Evolutionary conservation across 2,888 invertebrate genomes (phyloP).

Genomic region (Elmis aenea): DNA sequence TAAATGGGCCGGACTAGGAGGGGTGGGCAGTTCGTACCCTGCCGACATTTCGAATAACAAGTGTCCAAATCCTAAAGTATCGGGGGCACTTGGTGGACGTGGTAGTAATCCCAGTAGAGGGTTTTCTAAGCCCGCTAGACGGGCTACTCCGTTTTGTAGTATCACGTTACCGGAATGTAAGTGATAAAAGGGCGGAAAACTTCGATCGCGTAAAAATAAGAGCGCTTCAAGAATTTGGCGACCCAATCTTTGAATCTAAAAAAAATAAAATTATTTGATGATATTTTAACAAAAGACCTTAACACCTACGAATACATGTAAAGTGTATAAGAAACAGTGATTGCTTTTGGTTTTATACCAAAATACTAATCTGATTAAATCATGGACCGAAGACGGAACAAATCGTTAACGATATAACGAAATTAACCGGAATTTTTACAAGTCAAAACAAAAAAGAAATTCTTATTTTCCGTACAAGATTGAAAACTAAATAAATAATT

Average conservation of each 20-base stretch:
- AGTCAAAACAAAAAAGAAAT: too few species aligned
- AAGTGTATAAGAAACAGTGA: background rate
- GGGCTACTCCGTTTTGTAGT: slow-evolving; percentile 86
- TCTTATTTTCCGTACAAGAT: too few species aligned
- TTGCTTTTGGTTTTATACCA: background rate
- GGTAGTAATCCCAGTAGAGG: slow-evolving; percentile 72
- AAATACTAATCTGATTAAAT: background rate
- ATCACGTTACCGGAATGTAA: slow-evolving; percentile 88
- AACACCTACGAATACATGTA: background rate
- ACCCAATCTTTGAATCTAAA: slow-evolving; percentile 80
- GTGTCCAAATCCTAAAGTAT: slow-evolving; percentile 73
- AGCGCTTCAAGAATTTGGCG: slow-evolving; percentile 84
- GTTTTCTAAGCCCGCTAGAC: slow-evolving; percentile 84
- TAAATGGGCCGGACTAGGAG: slow-evolving; percentile 70
- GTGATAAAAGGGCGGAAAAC: slow-evolving; percentile 82
- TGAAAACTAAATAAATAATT: too few species aligned
- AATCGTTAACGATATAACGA: too few species aligned
- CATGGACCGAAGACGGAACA: background rate
- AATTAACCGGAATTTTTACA: too few species aligned
- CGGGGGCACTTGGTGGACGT: slow-evolving; percentile 52
- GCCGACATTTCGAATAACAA: slow-evolving; percentile 90
- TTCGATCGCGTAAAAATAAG: slow-evolving; percentile 78
- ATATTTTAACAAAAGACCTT: background rate
- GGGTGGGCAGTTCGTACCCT: slow-evolving; percentile 72
- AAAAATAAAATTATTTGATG: slow-evolving; percentile 35